These are phyloP conservation scores for Ashinkailepas kermadecensis DNA, from an alignment of 2,888 invertebrate genomes.

Conservation along the genomic window DNA sequence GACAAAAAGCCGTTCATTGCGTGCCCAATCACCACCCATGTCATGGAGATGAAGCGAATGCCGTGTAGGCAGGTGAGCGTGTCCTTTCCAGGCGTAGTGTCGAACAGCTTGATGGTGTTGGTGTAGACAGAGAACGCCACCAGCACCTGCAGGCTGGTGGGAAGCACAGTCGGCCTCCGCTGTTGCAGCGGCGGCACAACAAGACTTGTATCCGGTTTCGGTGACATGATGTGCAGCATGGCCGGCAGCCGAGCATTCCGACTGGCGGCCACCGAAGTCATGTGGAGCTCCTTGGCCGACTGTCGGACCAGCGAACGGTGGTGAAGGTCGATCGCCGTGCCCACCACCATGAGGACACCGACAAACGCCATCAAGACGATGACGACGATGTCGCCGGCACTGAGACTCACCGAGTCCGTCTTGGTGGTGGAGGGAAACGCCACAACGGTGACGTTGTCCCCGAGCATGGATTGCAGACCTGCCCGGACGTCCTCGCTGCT, in stretches of 20 bases:
- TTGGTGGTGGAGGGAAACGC: not conserved
- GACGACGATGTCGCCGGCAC: not conserved
- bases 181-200: too few relatives aligned
- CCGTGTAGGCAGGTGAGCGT: slow-evolving; percentile 31
- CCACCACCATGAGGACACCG: not conserved
- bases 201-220: not conserved
- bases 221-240: not conserved
- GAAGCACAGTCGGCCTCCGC: not conserved
- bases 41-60: slow-evolving; percentile 33
- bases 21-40: slow-evolving; percentile 34
- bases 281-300: not conserved
- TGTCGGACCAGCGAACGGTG: not conserved
- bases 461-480: not conserved
- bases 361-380: not conserved
- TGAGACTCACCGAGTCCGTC: not conserved
- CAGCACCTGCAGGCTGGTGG: slow-evolving; percentile 31
- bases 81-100: slow-evolving; percentile 33
- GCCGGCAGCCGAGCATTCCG: not conserved
- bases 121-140: slow-evolving; percentile 60
- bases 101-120: slow-evolving; percentile 51
- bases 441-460: not conserved
- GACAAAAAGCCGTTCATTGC: not conserved
- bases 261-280: not conserved
- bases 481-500: not conserved
- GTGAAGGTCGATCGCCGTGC: not conserved